Evolutionary conservation across 2,888 invertebrate species (phyloP).

Genomic region (Ochropleura leucogaster): DNA sequence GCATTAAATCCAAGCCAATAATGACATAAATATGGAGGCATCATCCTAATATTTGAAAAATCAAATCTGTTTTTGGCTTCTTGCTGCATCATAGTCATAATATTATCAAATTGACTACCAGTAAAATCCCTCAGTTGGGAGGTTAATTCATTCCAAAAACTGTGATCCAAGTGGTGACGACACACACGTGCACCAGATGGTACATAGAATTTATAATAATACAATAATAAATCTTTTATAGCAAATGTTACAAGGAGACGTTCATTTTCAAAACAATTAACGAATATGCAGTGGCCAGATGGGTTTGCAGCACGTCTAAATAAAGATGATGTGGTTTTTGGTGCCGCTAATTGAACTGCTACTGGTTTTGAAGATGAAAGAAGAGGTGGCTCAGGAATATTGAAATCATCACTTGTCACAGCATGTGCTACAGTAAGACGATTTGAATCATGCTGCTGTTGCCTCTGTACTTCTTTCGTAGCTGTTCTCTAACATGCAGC

Average conservation of each 20-base stretch:
- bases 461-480: too few species aligned
- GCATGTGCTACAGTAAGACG: conserved; percentile 15
- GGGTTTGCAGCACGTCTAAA: conserved; percentile 31
- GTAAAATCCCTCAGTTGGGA: conserved; percentile 33
- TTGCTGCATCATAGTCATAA: conserved; percentile 33
- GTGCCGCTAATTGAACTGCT: conserved; percentile 23
- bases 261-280: too few species aligned
- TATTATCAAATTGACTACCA: conserved; percentile 36
- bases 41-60: conserved; percentile 37
- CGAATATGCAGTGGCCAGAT: conserved; percentile 4
- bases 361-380: conserved; percentile 27
- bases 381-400: conserved; percentile 34
- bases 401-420: conserved; percentile 29
- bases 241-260: conserved; percentile 11
- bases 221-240: conserved; percentile 30
- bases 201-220: conserved; percentile 32
- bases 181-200: conserved; percentile 33
- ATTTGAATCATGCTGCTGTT: conserved; percentile 22
- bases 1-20: conserved; percentile 35
- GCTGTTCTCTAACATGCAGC: too few species aligned
- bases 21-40: conserved; percentile 39
- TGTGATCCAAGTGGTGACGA: conserved; percentile 24
- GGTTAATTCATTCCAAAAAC: conserved; percentile 31
- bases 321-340: conserved; percentile 22
- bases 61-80: conserved; percentile 19